Base-by-base conservation (phyloP, 2,888 invertebrate species). In the Cybosia mesomella region DNA sequence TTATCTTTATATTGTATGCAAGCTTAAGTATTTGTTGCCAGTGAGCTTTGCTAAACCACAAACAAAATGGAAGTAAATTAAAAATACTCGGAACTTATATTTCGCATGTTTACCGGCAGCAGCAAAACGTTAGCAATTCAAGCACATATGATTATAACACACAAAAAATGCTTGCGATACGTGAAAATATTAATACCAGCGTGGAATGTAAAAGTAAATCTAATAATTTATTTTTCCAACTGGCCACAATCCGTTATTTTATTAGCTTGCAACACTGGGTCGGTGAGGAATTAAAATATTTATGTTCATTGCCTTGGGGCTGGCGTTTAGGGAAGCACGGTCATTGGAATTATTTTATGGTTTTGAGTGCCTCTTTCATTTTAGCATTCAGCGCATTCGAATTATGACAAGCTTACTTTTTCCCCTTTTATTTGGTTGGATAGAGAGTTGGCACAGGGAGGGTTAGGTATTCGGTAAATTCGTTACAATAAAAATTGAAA, bases 201-300 rank as follows among this genome's bases (percentile, higher is more conserved):
- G 67, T 71, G 72, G 67, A 67, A 76, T 67, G 71, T 74, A 73
- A 72, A 70, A 63, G 67, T 71, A 79, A 76, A 80, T 71, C 77
- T 72, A 79, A 76, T 75, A 75, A 80, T 79, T 74, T 73, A 79
- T 75, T 75, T 79, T 80, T 79, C 70, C 67, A 58, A 65, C 72
- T 70, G 67, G 61, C 71, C 68, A 75, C 81, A 82, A 85, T 85
- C 80, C 81, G 82, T 83, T 77, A 80, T 82, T 80, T 79, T 79
- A 81, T 82, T 74, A 76, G 75, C 73, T 77, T 79, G 80, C 78
- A 76, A 82, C 82, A 81, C 77, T 72, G 79, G 76, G 77, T 78
- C 75, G 62, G 76, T 75, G 76, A 80, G 79, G 84, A 86, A 87
- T 87, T 85, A 85, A 86, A 86, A 85, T 85, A 85, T 88, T 88